A percentile compares a stretch with the other conserved stretches of the same genome.
phyloP scores from a whole-genome alignment of 2,888 invertebrate genomes.

The Platycnemis pennipes region DNA sequence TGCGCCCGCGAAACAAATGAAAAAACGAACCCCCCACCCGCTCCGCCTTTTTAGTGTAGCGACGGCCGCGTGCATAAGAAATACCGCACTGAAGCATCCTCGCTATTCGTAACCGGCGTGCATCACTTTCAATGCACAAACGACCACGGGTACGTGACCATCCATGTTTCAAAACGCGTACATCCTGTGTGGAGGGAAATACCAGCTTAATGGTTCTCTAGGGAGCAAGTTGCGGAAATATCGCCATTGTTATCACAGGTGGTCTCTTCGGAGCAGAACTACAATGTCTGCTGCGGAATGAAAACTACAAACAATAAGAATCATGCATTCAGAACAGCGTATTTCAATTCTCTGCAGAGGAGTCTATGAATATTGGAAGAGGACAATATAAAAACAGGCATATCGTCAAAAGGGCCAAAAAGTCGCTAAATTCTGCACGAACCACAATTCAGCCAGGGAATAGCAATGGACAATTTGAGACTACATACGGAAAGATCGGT shows the following conservation, averaged over 20 bases:
- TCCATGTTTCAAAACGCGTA: background rate
- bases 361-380: background rate
- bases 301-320: background rate
- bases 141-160: background rate
- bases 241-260: background rate
- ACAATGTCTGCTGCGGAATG: background rate
- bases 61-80: background rate
- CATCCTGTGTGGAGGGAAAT: background rate
- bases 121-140: background rate
- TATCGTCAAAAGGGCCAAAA: too few relatives aligned
- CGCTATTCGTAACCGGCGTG: background rate
- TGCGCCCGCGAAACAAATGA: constrained; percentile 5
- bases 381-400: too few relatives aligned
- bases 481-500: too few relatives aligned
- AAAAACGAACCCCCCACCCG: background rate
- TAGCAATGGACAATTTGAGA: too few relatives aligned
- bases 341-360: background rate
- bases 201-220: background rate
- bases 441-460: too few relatives aligned
- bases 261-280: background rate
- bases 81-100: background rate
- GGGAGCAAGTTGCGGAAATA: background rate
- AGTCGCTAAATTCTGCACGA: too few relatives aligned
- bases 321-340: background rate
- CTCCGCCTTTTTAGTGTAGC: background rate